phyloP scores from a whole-genome alignment of 1,140 invertebrate genomes.

The Physella acuta region DNA sequence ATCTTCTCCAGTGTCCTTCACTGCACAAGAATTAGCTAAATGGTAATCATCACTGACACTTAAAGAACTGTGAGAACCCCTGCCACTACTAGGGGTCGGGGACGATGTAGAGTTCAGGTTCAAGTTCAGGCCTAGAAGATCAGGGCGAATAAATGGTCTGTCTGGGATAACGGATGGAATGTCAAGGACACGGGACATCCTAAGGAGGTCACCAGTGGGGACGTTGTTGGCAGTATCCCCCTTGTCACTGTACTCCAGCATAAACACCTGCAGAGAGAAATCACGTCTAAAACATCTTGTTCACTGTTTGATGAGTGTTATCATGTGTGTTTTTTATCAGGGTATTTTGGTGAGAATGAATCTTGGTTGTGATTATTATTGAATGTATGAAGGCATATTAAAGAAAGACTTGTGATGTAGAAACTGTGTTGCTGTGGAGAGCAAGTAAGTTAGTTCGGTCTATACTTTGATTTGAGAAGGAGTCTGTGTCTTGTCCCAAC shows the following conservation, averaged over 20 bases:
- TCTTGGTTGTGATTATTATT: no score
- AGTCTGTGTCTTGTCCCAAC: no score
- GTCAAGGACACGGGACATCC: constrained; percentile 19
- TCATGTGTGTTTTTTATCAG: no score
- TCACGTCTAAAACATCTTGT: no score
- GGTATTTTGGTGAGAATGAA: no score
- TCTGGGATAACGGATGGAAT: not conserved
- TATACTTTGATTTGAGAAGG: no score
- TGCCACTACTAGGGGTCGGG: not conserved
- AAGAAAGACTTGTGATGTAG: no score
- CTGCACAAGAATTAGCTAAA: not conserved
- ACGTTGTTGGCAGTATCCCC: not conserved
- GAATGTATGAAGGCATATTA: no score
- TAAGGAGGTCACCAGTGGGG: constrained; percentile 17
- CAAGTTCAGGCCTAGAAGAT: not conserved
- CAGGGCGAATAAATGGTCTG: not conserved
- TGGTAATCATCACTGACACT: constrained; percentile 1
- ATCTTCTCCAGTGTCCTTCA: no score
- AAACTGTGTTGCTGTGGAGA: no score
- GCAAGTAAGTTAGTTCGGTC: no score
- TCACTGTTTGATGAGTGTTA: no score
- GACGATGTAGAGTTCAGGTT: not conserved
- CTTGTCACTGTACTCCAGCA: constrained; percentile 13
- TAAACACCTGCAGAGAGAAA: constrained; percentile 14
- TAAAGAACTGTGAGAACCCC: not conserved